Conservation (phyloP, 2,113 vertebrate genomes). For the Pangasianodon gigas region DNA sequence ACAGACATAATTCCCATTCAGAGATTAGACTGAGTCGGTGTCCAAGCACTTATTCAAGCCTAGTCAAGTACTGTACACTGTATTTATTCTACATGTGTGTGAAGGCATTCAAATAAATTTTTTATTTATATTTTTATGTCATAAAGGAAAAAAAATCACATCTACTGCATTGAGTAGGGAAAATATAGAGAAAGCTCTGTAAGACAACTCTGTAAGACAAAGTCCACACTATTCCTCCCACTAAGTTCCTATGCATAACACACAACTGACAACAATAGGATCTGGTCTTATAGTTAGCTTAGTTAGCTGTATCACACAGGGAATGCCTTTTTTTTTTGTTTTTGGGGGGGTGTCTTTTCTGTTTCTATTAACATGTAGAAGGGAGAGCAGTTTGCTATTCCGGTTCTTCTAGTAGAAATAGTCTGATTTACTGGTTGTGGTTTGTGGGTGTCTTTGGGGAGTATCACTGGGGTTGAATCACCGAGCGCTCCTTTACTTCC, state of each 20-base stretch:
- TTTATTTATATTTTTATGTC: neutral
- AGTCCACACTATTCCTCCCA: neutral
- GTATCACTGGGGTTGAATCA: neutral
- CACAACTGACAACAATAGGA: neutral
- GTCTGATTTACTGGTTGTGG: neutral
- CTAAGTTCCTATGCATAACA: neutral
- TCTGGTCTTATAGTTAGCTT: slow-evolving; percentile 1
- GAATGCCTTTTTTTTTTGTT: too few species aligned
- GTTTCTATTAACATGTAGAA: neutral
- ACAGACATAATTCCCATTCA: neutral
- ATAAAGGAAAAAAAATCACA: neutral
- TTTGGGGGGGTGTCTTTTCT: too few species aligned
- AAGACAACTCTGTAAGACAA: neutral
- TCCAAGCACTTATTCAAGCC: neutral
- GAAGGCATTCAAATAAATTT: neutral
- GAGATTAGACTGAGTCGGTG: neutral
- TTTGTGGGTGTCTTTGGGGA: neutral
- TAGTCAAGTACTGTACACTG: neutral
- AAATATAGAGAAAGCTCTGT: neutral
- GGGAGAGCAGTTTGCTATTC: neutral
- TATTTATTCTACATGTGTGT: neutral
- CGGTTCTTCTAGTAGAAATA: neutral
- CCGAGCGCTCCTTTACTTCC: neutral
- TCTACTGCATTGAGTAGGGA: neutral
- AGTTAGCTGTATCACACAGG: neutral